Conservation (phyloP, 1,140 invertebrate genomes). For the Solen grandis region DNA sequence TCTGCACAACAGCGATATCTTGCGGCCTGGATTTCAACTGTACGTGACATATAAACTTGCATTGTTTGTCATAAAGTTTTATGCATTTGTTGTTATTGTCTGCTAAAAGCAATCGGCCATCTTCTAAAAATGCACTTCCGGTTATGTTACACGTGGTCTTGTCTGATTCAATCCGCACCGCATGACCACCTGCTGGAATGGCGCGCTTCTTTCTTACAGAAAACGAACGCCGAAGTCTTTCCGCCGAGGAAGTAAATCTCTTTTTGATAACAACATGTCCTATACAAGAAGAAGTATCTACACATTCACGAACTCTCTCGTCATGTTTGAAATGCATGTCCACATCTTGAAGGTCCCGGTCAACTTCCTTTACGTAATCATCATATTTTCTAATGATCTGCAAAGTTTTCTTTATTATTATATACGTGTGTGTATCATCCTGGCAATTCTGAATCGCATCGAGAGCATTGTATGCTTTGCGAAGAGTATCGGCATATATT, state of each 20-base stretch:
- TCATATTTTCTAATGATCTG: background rate
- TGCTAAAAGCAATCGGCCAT: constrained; percentile 16
- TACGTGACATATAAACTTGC: background rate
- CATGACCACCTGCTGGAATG: constrained; percentile 27
- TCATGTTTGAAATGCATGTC: constrained; percentile 14
- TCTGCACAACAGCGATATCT: background rate
- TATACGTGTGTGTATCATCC: too few relatives aligned
- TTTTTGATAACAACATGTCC: background rate
- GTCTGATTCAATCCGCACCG: constrained; percentile 18
- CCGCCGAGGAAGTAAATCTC: background rate
- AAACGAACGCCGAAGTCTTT: background rate
- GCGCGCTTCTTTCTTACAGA: constrained; percentile 15
- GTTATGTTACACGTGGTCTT: constrained; percentile 32
- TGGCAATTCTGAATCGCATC: too few relatives aligned
- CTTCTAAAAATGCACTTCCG: constrained; percentile 5
- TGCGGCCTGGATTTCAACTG: constrained; percentile 9
- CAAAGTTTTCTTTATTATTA: too few relatives aligned
- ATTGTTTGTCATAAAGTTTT: constrained; percentile 18
- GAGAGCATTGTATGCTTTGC: too few relatives aligned
- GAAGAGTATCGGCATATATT: too few relatives aligned
- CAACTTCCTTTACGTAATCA: constrained; percentile 7
- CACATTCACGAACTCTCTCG: background rate
- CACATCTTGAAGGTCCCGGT: background rate
- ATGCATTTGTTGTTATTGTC: constrained; percentile 30
- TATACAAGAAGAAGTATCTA: background rate